Conservation (phyloP, 30 jellyfish, hydroid and myxozoan genomes). For the Phacellophora camtschatica region DNA sequence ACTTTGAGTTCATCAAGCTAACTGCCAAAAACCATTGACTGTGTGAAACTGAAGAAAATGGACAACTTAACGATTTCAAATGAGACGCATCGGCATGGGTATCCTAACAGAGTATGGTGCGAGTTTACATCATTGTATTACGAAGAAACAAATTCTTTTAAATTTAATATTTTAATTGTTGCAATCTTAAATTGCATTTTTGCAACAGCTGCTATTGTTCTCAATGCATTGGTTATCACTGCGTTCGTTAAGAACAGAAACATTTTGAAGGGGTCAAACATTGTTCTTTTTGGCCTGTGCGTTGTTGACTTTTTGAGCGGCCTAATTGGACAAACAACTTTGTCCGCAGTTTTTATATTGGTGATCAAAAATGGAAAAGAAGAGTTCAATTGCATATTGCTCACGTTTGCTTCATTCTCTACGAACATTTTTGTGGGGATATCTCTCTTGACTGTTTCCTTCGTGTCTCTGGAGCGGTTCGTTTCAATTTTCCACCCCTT, state of each 20-base stretch:
- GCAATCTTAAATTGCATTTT: slow-evolving; percentile 30
- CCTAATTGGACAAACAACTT: slow-evolving; percentile 44
- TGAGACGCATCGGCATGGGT: not conserved
- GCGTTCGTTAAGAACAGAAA: slow-evolving; percentile 39
- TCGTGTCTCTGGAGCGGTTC: slow-evolving; percentile 69
- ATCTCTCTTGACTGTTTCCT: slow-evolving; percentile 67
- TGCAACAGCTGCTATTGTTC: slow-evolving; percentile 38
- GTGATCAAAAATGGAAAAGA: slow-evolving; percentile 2
- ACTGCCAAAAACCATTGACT: too few species aligned
- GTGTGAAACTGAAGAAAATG: too few species aligned
- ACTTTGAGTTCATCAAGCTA: too few species aligned
- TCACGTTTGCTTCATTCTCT: slow-evolving; percentile 21
- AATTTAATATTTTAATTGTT: slow-evolving; percentile 28
- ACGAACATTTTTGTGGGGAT: slow-evolving; percentile 70
- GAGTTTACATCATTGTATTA: slow-evolving; percentile 37
- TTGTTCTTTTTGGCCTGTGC: slow-evolving; percentile 26
- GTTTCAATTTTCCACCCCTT: slow-evolving; percentile 76
- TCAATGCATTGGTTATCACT: slow-evolving; percentile 44
- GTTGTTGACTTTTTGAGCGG: slow-evolving; percentile 62
- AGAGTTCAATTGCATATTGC: slow-evolving; percentile 29
- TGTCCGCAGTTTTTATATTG: slow-evolving; percentile 24
- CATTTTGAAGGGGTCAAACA: slow-evolving; percentile 34
- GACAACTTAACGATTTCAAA: too few species aligned
- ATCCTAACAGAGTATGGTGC: slow-evolving; percentile 23
- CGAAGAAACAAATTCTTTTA: slow-evolving; percentile 13